Percentiles rank a stretch among this genome's conserved stretches.
Conservation (phyloP, 2,888 invertebrate species). For the Myopa tessellatipennis region DNA sequence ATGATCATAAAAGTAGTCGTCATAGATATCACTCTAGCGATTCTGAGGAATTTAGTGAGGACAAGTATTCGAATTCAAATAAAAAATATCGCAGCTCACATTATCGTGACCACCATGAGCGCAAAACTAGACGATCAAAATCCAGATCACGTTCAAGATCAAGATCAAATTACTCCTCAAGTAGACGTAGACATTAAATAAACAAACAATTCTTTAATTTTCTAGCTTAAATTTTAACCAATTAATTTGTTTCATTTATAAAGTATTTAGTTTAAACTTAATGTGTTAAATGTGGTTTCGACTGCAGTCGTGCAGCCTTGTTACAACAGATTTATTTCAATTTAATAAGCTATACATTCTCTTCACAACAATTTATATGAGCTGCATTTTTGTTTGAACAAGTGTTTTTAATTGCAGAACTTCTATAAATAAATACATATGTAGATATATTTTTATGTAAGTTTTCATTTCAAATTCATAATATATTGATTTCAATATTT, state of each 20-base stretch:
- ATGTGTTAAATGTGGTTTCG: background rate
- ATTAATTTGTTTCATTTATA: background rate
- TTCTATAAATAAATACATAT: constrained; percentile 33
- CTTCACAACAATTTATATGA: background rate
- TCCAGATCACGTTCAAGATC: constrained; percentile 62
- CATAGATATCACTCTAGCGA: constrained; percentile 55
- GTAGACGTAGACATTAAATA: constrained; percentile 46
- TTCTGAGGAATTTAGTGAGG: constrained; percentile 54
- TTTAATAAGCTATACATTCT: no score
- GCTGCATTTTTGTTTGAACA: background rate
- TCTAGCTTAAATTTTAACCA: background rate
- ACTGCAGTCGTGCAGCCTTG: background rate
- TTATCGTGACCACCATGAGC: constrained; percentile 45
- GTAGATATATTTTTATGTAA: constrained; percentile 10
- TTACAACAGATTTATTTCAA: no score
- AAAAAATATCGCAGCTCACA: constrained; percentile 40
- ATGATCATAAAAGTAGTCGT: constrained; percentile 41
- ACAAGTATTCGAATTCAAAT: constrained; percentile 41
- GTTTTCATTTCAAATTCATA: constrained; percentile 8
- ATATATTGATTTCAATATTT: background rate
- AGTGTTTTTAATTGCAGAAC: no score
- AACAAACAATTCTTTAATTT: background rate
- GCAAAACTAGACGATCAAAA: constrained; percentile 44
- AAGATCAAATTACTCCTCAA: constrained; percentile 56
- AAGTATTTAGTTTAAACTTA: background rate